Base-by-base conservation (phyloP, 2,888 invertebrate genomes). In the Portevinia maculata region DNA sequence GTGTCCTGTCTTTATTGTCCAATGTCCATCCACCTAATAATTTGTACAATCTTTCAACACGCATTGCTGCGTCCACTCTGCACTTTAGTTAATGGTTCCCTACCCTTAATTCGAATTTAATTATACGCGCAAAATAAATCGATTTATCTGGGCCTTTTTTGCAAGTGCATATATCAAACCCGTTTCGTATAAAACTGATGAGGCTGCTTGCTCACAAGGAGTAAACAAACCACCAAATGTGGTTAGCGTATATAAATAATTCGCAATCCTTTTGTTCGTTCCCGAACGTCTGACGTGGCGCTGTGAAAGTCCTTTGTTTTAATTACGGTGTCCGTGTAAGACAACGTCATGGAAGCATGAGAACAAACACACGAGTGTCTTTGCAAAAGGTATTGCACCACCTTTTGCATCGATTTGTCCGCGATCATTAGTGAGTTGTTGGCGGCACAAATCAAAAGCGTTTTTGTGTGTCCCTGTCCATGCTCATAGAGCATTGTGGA, bases 71-170 rank as follows among this genome's bases (percentile, higher is more conserved):
- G 34, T 53, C 24, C 44, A 46, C 11, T 64, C 4, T 37, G 13
- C 6, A 8, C 7, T 13, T 6, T 48, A 44, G 28, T 30, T 55
- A 65, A 65, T 52, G 34, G 34, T 34, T 32, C 65, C 39, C 11
- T 76, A 76, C 60, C 81, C 81, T 71, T 83, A 83, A 83, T 83
- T 83, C 71, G 81, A 83, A 60, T 76, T 83, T 83, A 83, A 83
- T 83, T 71, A 64, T n/a, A 53, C 60, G 65, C n/a, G 21, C 1
- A 5, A 15, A 62, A 55, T 44, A 60, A 76, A 76, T 83, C 81
- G 81, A 83, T 83, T 76, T 57, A 67, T 55, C 64, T 53, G 37
- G 19, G 41, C 32, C 53, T 37, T 44, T n/a, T n/a, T 52, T 4
- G 24, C 62, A 64, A 59, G 46, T 57, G 41, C 19, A 13, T 13